Conservation (phyloP, 2,797 vertebrate genomes). For the Scarus forsteni region DNA sequence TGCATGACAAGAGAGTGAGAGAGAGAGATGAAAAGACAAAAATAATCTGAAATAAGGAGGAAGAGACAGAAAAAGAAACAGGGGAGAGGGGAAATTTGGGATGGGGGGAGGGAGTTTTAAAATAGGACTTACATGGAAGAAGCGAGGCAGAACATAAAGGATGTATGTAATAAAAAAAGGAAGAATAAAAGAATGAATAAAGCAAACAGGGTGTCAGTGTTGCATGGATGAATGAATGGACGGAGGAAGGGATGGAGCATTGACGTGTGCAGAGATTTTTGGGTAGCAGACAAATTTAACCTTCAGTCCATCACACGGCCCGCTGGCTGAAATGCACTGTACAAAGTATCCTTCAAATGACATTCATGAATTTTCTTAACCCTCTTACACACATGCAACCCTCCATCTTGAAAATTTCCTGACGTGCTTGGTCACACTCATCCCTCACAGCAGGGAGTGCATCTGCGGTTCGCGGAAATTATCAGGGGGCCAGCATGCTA, state of each 20-base stretch:
- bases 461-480: too few relatives aligned
- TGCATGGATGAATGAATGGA: neutral
- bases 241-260: neutral
- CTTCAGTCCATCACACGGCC: neutral
- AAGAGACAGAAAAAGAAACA: too few relatives aligned
- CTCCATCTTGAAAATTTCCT: too few relatives aligned
- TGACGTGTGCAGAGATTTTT: neutral
- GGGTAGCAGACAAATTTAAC: neutral
- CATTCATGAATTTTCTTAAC: too few relatives aligned
- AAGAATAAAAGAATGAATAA: neutral
- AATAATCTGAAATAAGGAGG: neutral
- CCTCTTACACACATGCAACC: too few relatives aligned
- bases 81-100: too few relatives aligned
- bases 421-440: too few relatives aligned
- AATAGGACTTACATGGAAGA: neutral
- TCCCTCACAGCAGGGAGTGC: too few relatives aligned
- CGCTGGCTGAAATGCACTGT: neutral
- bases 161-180: neutral
- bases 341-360: neutral
- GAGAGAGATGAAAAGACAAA: neutral
- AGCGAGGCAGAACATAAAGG: too few relatives aligned
- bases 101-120: neutral
- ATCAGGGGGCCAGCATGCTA: too few relatives aligned
- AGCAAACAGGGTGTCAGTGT: neutral
- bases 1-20: constrained; percentile 39